Evolutionary conservation across 2,113 vertebrate species (phyloP).

Genomic region (Platysteira castanea): DNA sequence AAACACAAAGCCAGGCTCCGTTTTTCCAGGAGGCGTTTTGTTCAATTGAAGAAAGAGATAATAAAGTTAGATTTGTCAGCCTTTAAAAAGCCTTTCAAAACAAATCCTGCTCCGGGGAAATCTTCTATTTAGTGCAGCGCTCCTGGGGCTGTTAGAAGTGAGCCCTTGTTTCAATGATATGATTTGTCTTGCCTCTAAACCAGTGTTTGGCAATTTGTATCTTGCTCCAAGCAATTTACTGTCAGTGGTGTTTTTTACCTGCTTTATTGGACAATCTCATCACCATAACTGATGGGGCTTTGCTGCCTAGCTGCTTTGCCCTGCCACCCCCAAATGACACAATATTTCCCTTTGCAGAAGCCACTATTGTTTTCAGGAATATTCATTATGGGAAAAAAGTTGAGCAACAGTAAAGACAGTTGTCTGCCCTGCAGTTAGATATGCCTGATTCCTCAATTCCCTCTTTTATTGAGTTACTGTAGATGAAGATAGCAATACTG

Average conservation of each 20-base stretch:
- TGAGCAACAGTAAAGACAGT: not conserved
- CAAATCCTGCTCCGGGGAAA: slow-evolving; percentile 36
- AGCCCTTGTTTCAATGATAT: not conserved
- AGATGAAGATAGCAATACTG: not conserved
- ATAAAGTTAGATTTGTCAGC: slow-evolving; percentile 45
- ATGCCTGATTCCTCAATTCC: not conserved
- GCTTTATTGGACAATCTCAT: slow-evolving; percentile 42
- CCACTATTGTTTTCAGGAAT: slow-evolving; percentile 14
- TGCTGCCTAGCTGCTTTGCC: not conserved
- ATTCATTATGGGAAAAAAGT: not conserved
- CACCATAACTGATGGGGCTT: slow-evolving; percentile 11
- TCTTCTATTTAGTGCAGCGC: not conserved
- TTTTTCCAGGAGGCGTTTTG: not conserved
- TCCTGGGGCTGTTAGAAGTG: not conserved
- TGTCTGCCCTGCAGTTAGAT: not conserved
- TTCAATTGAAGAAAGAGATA: slow-evolving; percentile 10
- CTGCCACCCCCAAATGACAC: not conserved
- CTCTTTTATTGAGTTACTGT: not conserved
- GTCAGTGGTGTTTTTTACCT: slow-evolving; percentile 15
- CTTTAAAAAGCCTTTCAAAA: slow-evolving; percentile 48
- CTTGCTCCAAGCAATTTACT: slow-evolving; percentile 39
- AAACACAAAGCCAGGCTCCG: not conserved
- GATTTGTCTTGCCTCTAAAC: slow-evolving; percentile 30
- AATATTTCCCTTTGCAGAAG: not conserved
- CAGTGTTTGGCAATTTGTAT: not conserved